Conservation (phyloP, 2,113 vertebrate genomes). For the Centropus unirufus region DNA sequence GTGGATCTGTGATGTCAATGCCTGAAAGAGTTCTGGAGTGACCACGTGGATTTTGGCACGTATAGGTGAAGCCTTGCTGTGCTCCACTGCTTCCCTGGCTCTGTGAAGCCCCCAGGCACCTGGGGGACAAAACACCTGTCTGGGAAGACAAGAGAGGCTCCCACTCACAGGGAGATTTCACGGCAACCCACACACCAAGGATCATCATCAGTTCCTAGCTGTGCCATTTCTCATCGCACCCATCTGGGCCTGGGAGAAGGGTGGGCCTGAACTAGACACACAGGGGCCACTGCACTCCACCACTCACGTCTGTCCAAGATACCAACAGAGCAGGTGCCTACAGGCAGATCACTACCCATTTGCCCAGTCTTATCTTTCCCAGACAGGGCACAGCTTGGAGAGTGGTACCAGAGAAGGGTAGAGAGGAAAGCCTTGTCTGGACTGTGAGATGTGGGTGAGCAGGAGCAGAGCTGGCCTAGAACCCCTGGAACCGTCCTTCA, state of each 20-base stretch:
- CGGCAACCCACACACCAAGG: accelerated
- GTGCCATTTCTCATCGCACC: neutral
- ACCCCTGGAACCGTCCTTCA: neutral
- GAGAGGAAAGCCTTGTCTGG: neutral
- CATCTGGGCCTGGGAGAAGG: neutral
- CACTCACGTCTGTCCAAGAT: neutral
- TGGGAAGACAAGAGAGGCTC: accelerated
- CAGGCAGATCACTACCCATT: neutral
- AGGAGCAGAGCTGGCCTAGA: neutral
- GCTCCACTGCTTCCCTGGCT: neutral
- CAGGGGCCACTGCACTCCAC: neutral
- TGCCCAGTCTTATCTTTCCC: neutral
- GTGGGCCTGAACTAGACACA: neutral
- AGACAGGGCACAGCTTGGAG: neutral
- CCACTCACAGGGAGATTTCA: neutral
- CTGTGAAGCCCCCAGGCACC: neutral
- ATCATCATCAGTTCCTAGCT: neutral
- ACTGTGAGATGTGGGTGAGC: neutral
- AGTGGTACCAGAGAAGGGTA: neutral
- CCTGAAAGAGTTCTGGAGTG: neutral
- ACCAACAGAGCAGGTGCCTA: neutral
- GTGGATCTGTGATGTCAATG: accelerated
- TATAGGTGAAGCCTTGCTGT: neutral
- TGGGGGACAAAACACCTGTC: neutral
- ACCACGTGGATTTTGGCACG: accelerated